Evolutionary conservation across 2,113 vertebrate species (phyloP).

Genomic region (Ariopsis seemanni): DNA sequence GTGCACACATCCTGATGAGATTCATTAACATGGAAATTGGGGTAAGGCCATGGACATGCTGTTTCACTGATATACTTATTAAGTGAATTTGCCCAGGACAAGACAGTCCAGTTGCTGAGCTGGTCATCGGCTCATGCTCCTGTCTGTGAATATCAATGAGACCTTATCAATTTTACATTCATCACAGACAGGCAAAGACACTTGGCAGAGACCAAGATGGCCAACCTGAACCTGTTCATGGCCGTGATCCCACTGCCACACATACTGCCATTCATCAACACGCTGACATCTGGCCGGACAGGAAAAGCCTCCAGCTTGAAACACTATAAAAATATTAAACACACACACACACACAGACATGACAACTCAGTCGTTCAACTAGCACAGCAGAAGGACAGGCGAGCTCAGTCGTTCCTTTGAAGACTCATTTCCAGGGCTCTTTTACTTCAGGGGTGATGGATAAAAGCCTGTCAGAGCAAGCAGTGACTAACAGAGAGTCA

Average conservation of each 20-base stretch:
- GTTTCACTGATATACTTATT: constrained; percentile 71
- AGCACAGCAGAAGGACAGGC: neutral
- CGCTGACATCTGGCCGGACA: constrained; percentile 41
- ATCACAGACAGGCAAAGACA: constrained; percentile 54
- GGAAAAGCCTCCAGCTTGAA: constrained; percentile 18
- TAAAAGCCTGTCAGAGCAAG: constrained; percentile 40
- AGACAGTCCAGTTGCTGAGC: constrained; percentile 66
- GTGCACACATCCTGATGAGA: constrained; percentile 52
- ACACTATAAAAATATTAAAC: neutral
- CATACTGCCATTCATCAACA: constrained; percentile 36
- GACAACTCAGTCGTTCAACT: neutral
- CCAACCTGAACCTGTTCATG: constrained; percentile 38
- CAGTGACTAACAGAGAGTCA: neutral
- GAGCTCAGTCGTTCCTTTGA: constrained; percentile 33
- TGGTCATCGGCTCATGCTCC: constrained; percentile 61
- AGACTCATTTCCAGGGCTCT: constrained; percentile 36
- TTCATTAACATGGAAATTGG: constrained; percentile 76
- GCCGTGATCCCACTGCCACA: constrained; percentile 20
- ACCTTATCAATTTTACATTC: constrained; percentile 74
- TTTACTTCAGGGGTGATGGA: constrained; percentile 16
- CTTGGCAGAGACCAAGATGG: constrained; percentile 25
- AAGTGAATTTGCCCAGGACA: constrained; percentile 73
- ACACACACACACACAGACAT: too few relatives aligned
- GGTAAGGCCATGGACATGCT: constrained; percentile 60
- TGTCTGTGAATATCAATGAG: constrained; percentile 71